A percentile compares a stretch with the other conserved stretches of the same genome.
Evolutionary conservation across 2,797 vertebrate genomes (phyloP).

Genomic region (Perodicticus potto): DNA sequence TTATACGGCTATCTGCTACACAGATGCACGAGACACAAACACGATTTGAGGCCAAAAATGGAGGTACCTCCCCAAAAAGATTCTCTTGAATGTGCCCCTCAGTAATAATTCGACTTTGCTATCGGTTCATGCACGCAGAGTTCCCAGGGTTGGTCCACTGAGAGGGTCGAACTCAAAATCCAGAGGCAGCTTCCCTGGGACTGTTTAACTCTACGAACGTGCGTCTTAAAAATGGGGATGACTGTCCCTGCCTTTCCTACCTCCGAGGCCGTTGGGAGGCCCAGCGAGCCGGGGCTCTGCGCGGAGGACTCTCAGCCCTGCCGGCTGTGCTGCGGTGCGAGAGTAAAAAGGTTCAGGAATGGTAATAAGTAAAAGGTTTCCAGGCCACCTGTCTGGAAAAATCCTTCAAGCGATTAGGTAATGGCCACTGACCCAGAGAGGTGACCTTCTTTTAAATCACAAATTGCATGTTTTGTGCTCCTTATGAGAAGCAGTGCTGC

Average conservation of each 20-base stretch:
- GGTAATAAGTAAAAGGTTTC: not conserved
- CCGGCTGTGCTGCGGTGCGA: not conserved
- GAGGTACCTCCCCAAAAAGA: not conserved
- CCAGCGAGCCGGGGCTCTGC: not conserved
- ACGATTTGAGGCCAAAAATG: not conserved
- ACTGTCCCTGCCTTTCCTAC: not conserved
- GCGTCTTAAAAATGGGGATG: not conserved
- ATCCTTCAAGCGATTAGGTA: slow-evolving; percentile 12
- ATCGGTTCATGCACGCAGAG: not conserved
- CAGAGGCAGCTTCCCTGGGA: not conserved
- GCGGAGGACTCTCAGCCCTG: not conserved
- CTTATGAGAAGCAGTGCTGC: not conserved
- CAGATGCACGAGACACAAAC: not conserved
- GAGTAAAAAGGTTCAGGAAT: not conserved
- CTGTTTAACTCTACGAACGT: not conserved
- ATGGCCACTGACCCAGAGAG: not conserved
- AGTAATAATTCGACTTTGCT: not conserved
- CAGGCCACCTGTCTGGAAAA: slow-evolving; percentile 1
- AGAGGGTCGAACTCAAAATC: not conserved
- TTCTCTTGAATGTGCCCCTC: not conserved
- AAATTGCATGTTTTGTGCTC: not conserved
- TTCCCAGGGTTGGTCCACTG: not conserved
- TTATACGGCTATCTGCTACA: not conserved
- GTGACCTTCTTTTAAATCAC: not conserved
- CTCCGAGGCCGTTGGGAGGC: not conserved